Conservation (phyloP, 2,888 invertebrate species). For the Hoplodrina blanda region DNA sequence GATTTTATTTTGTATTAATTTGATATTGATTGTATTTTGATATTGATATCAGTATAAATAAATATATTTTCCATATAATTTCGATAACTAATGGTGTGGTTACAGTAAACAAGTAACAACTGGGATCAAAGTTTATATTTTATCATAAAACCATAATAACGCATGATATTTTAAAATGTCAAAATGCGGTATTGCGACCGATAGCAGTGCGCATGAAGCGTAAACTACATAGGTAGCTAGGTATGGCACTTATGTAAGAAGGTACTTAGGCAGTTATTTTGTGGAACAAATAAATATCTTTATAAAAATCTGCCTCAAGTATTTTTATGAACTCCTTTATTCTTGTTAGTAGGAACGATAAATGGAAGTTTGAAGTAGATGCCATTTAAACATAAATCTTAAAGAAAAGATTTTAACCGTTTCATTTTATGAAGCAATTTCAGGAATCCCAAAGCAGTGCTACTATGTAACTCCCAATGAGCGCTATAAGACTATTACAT, state of each 20-base stretch:
- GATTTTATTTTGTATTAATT: background rate
- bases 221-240: background rate
- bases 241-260: background rate
- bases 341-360: too few relatives aligned
- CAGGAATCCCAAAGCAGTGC: background rate
- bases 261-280: background rate
- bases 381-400: background rate
- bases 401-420: background rate
- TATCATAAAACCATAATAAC: conserved; percentile 40
- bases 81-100: conserved; percentile 31
- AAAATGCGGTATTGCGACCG: conserved; percentile 6
- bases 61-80: background rate
- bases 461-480: too few relatives aligned
- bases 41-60: background rate
- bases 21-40: background rate
- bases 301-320: background rate
- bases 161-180: conserved; percentile 13
- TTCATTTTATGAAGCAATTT: background rate
- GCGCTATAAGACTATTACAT: background rate
- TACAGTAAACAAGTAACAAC: conserved; percentile 15
- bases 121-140: conserved; percentile 25
- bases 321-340: background rate
- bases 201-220: conserved; percentile 7
- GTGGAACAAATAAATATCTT: background rate
- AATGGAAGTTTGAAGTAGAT: background rate